Conservation (phyloP, 2,113 vertebrate species). For the Equus quagga region DNA sequence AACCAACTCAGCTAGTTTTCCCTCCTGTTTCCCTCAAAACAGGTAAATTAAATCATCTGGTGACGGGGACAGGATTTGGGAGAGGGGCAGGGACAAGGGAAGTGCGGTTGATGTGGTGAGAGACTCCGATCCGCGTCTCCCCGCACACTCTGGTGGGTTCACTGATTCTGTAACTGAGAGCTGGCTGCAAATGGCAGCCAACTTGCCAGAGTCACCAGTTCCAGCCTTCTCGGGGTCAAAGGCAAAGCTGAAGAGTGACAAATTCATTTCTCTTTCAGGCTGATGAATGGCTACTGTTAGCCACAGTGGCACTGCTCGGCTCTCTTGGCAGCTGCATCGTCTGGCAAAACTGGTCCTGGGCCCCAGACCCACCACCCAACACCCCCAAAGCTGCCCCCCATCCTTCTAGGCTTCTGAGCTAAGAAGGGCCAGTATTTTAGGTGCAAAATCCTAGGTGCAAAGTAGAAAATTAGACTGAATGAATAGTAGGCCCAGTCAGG, state of each 20-base stretch:
- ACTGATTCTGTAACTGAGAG: background rate
- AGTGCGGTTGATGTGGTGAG: background rate
- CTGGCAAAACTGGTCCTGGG: background rate
- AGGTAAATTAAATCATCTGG: background rate
- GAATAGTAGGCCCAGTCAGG: background rate
- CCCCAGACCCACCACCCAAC: background rate
- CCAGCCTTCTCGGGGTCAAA: background rate
- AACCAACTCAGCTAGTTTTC: background rate
- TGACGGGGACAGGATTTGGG: background rate
- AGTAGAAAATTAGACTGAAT: background rate
- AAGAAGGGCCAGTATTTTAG: background rate
- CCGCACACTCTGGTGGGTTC: background rate
- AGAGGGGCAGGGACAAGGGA: background rate
- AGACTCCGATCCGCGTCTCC: background rate
- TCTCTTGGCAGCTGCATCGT: background rate
- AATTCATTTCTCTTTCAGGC: background rate
- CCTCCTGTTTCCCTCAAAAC: background rate
- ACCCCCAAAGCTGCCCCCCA: background rate
- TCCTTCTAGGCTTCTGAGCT: background rate
- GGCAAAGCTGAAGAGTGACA: constrained; percentile 2
- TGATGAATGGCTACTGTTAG: background rate
- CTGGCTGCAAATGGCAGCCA: background rate
- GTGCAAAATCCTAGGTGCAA: background rate
- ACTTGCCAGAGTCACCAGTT: background rate
- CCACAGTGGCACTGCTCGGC: background rate